Base-by-base conservation (phyloP, 2,113 vertebrate species). In the Cisticola juncidis region DNA sequence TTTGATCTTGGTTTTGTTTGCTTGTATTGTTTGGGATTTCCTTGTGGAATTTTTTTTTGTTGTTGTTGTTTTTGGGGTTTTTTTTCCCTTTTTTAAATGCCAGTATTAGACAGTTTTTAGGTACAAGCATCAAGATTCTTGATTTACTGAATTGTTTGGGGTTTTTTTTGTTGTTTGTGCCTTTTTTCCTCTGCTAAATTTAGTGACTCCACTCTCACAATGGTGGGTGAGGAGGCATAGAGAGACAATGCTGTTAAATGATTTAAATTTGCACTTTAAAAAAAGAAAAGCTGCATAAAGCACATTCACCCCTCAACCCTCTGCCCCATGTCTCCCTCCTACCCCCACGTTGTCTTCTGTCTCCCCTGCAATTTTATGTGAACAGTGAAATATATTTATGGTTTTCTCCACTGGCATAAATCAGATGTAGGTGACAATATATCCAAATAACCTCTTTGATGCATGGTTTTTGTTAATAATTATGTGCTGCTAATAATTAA, bases 401-500 rank as follows among this genome's bases (percentile, higher is more conserved):
- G 38, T 83, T 93, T 94, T 93, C 51, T 86, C 79, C 33, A 66
- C 76, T 92, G 76, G 71, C 60, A 91, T 96, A 88, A 86, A 96
- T 97, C 91, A 84, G 86, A 90, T 92, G 72, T 93, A 86, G 65
- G 56, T 96, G 96, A 97, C 88, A 96, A 74, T 97, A 92, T 95
- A 94, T 92, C 96, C 83, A 96, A 96, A 94, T 97, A 97, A 91
- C 72, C 86, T 94, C 86, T 92, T 94, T 94, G 92, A 94, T 93
- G 95, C 91, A 95, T 89, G 86, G 31, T 60, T 97, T 96, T 96
- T 95, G 94, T 89, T 96, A 95, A 97, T 97, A 96, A 95, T 95
- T 95, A 90, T 95, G 91, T 97, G 95, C 88, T 95, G 92, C 91
- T 95, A 96, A 94, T 97, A 97, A 96, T 97, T 97, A 96, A 97